phyloP scores from a whole-genome alignment of 1,140 invertebrate species.

The Drosophila parvula region DNA sequence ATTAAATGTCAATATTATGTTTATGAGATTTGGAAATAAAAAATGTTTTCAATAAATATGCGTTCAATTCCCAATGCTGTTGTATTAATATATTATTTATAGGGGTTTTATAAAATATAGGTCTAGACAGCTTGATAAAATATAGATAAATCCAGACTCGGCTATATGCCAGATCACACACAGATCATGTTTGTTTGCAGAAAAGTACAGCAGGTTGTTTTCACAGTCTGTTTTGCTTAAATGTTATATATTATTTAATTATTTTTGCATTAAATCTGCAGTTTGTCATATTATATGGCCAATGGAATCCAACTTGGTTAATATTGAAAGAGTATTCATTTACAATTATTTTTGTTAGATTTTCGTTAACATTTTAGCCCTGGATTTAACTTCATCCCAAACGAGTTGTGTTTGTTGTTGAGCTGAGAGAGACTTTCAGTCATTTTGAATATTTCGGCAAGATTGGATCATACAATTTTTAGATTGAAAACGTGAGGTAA shows the following conservation, averaged over 20 bases:
- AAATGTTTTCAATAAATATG: too few species aligned
- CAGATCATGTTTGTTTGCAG: too few species aligned
- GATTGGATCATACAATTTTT: conserved; percentile 29
- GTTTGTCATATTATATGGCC: too few species aligned
- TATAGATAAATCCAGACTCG: too few species aligned
- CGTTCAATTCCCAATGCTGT: too few species aligned
- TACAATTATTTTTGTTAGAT: background rate
- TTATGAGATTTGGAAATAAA: too few species aligned
- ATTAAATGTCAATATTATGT: background rate
- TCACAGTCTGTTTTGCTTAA: background rate
- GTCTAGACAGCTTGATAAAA: too few species aligned
- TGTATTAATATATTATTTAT: too few species aligned
- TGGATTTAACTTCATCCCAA: conserved; percentile 5
- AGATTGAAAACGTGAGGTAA: conserved; percentile 18
- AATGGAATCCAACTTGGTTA: background rate
- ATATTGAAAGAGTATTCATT: background rate
- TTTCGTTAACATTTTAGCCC: conserved; percentile 6
- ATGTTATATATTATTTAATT: background rate
- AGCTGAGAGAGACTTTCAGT: conserved; percentile 4
- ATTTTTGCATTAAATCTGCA: background rate
- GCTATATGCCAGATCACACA: too few species aligned
- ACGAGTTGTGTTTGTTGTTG: background rate
- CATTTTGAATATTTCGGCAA: conserved; percentile 45
- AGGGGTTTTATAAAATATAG: too few species aligned
- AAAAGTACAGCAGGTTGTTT: background rate